Conservation (phyloP, 1,140 invertebrate genomes). For the Bombus breviceps region DNA sequence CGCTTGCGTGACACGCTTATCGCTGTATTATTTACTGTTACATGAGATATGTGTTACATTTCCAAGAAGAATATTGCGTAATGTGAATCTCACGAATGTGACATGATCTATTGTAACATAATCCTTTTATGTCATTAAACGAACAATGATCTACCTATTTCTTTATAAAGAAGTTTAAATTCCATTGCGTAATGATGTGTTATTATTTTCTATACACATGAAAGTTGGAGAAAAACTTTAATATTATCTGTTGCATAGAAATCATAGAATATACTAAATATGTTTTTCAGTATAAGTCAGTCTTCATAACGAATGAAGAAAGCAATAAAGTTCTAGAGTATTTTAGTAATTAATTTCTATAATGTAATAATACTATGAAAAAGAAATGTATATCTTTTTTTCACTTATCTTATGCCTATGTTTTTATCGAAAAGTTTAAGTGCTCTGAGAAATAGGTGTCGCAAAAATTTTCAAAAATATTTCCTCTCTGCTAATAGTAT, state of each 20-base stretch:
- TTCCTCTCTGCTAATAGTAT: too few relatives aligned
- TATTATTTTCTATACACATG: background rate
- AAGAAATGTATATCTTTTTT: background rate
- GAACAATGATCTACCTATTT: background rate
- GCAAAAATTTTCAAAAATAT: too few relatives aligned
- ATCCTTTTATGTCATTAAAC: background rate
- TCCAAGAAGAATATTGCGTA: background rate
- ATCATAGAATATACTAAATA: background rate
- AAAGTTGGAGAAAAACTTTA: background rate
- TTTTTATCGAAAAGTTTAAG: background rate
- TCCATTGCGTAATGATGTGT: background rate
- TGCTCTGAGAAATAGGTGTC: too few relatives aligned
- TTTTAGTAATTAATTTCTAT: background rate
- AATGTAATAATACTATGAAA: background rate
- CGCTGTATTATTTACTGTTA: background rate
- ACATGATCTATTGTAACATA: background rate
- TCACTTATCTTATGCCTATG: too few relatives aligned
- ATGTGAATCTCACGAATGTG: background rate
- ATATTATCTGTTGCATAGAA: background rate
- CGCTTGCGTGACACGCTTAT: constrained; percentile 48
- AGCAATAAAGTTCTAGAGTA: background rate
- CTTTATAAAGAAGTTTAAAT: background rate
- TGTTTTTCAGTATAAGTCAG: background rate
- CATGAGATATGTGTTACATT: background rate
- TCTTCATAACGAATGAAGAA: background rate